Evolutionary conservation across 2,888 invertebrate genomes (phyloP).

Genomic region (Synergus umbraculus): DNA sequence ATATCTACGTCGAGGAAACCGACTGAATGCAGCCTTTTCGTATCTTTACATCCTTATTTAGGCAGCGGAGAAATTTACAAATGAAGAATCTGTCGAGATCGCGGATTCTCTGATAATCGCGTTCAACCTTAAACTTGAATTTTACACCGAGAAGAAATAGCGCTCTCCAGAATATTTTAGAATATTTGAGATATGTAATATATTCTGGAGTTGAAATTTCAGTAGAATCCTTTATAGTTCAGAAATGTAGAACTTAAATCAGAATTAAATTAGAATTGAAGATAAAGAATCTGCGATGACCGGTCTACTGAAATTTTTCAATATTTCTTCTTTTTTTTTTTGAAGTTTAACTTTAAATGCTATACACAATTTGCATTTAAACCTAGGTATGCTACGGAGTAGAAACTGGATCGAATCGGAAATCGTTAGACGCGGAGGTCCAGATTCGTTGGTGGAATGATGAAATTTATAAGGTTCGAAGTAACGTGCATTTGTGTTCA

Average conservation of each 20-base stretch:
- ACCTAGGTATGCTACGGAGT: conserved; percentile 70
- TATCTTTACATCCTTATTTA: conserved; percentile 34
- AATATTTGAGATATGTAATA: not conserved
- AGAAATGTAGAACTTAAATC: not conserved
- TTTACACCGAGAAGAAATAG: conserved; percentile 11
- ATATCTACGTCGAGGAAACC: conserved; percentile 10
- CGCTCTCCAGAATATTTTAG: not conserved
- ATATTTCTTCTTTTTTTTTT: conserved; percentile 15
- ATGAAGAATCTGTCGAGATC: not conserved
- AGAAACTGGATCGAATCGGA: conserved; percentile 63
- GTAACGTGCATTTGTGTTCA: conserved; percentile 59
- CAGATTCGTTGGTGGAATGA: conserved; percentile 53
- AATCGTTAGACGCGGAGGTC: conserved; percentile 25
- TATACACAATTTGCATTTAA: conserved; percentile 66
- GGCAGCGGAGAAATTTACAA: conserved; percentile 36
- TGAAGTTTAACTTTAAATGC: conserved; percentile 62
- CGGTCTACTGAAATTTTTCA: not conserved
- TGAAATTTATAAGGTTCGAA: conserved; percentile 61
- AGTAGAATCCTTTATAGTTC: not conserved
- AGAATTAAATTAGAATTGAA: not conserved
- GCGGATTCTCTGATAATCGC: conserved; percentile 7
- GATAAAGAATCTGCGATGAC: not conserved
- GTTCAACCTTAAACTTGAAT: not conserved
- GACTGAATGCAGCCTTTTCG: conserved; percentile 28
- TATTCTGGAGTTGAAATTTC: not conserved